Evolutionary conservation across 2,888 invertebrate genomes (phyloP).

Genomic region (Hetaerina titia): DNA sequence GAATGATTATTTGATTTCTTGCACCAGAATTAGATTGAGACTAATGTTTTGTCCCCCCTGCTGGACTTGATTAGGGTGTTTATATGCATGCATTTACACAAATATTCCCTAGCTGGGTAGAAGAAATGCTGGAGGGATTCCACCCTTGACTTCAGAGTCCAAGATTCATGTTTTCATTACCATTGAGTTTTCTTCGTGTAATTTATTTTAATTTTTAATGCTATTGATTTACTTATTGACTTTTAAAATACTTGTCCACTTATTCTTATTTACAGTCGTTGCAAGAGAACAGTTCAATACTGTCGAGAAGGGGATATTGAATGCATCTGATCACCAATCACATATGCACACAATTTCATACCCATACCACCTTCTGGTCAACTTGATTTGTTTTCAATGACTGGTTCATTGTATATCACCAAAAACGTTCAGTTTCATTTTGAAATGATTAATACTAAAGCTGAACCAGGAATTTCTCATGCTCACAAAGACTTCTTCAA

Average conservation of each 20-base stretch:
- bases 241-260: constrained; percentile 54
- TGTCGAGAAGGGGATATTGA: constrained; percentile 87
- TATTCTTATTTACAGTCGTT: constrained; percentile 83
- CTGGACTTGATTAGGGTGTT: no score
- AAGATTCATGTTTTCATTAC: no score
- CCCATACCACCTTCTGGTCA: constrained; percentile 83
- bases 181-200: no score
- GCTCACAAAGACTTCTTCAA: constrained; percentile 76
- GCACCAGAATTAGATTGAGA: no score
- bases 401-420: constrained; percentile 86
- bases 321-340: constrained; percentile 89
- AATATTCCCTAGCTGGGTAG: no score
- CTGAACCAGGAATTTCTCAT: constrained; percentile 80
- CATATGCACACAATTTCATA: constrained; percentile 95
- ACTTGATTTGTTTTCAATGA: constrained; percentile 92
- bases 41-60: no score
- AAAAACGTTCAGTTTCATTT: constrained; percentile 88
- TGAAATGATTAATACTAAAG: constrained; percentile 80
- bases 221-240: no score
- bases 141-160: no score
- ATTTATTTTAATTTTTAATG: no score
- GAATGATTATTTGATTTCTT: no score
- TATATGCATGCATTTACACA: no score
- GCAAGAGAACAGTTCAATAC: constrained; percentile 84
- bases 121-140: no score